Evolutionary conservation across 2,797 vertebrate genomes (phyloP).

Genomic region (Peromyscus eremicus): DNA sequence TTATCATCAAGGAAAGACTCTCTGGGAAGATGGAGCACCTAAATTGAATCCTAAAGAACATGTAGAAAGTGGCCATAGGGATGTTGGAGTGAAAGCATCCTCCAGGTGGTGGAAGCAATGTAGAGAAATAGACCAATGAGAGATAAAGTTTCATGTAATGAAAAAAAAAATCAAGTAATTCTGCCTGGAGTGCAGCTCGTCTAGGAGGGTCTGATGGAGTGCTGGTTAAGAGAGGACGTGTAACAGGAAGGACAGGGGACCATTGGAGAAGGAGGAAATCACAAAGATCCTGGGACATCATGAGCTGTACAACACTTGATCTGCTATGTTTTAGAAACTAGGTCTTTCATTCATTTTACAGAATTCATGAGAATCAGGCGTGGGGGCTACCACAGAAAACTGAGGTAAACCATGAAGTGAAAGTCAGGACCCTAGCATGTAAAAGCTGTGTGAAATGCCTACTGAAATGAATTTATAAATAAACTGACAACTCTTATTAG

Average conservation of each 20-base stretch:
- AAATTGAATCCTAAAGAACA: not conserved
- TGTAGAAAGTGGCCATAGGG: not conserved
- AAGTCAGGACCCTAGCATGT: not conserved
- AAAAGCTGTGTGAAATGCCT: not conserved
- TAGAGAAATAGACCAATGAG: not conserved
- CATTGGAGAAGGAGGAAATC: not conserved
- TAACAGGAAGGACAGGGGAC: no score
- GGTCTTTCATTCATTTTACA: not conserved
- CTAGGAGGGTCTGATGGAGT: rapidly evolving
- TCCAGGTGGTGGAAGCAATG: not conserved
- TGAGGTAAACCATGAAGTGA: not conserved
- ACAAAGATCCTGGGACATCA: not conserved
- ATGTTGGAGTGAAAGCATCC: not conserved
- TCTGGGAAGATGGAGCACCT: not conserved
- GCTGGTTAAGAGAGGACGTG: not conserved
- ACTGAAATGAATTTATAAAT: not conserved
- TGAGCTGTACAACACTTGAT: not conserved
- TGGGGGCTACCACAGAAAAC: not conserved
- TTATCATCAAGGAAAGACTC: not conserved
- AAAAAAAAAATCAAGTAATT: not conserved
- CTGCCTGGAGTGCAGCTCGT: not conserved
- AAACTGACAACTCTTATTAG: not conserved
- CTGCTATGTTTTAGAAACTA: not conserved
- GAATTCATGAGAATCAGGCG: not conserved
- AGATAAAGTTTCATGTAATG: not conserved